A percentile compares a stretch with the other conserved stretches of the same genome.
Evolutionary conservation across 2,888 invertebrate genomes (phyloP).

Genomic region (Acleris laterana): DNA sequence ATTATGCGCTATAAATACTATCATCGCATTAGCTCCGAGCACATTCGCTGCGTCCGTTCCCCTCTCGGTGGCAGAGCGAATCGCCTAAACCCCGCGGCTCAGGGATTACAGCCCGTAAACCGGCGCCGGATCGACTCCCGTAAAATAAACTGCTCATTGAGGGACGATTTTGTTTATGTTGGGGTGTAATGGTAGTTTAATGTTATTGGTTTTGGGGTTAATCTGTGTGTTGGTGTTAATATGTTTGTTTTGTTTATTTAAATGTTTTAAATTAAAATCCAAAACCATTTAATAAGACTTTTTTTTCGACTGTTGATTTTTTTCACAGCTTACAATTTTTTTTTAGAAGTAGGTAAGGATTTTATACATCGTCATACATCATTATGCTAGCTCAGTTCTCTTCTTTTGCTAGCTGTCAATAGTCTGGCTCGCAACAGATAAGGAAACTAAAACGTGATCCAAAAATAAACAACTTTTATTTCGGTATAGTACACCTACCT

Average conservation of each 20-base stretch:
- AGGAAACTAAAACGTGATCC: too few relatives aligned
- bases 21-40: background rate
- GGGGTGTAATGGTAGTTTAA: conserved; percentile 14
- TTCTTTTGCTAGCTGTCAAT: too few relatives aligned
- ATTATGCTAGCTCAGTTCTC: too few relatives aligned
- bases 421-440: too few relatives aligned
- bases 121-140: conserved; percentile 70
- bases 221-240: background rate
- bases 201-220: conserved; percentile 6
- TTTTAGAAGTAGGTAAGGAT: too few relatives aligned
- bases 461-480: too few relatives aligned
- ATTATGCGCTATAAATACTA: too few relatives aligned
- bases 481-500: too few relatives aligned
- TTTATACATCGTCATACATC: too few relatives aligned
- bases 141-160: conserved; percentile 57
- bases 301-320: too few relatives aligned
- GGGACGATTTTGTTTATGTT: conserved; percentile 3
- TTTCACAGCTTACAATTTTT: too few relatives aligned
- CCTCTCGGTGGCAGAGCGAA: background rate
- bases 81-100: conserved; percentile 16
- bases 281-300: too few relatives aligned
- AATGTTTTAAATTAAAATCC: background rate
- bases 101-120: conserved; percentile 44
- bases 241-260: background rate
- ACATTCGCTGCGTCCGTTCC: background rate